phyloP scores from a whole-genome alignment of 2,888 invertebrate species.

The Eupithecia vulgata region DNA sequence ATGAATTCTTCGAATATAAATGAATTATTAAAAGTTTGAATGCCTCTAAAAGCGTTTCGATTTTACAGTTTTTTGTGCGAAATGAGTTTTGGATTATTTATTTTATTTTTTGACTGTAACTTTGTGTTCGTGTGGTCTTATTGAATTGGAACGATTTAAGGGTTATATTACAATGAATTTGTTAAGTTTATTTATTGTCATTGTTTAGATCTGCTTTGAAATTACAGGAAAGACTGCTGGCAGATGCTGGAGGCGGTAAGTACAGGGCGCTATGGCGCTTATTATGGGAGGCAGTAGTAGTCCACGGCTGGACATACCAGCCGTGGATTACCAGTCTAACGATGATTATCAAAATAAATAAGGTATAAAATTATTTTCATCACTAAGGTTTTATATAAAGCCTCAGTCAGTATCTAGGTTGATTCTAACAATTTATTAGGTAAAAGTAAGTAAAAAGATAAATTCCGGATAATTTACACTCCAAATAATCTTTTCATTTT shows the following conservation, averaged over 20 bases:
- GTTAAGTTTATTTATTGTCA: neutral
- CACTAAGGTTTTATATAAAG: neutral
- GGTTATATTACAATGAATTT: neutral
- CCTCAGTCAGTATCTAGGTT: neutral
- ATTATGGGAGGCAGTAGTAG: too few species aligned
- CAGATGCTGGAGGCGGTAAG: too few species aligned
- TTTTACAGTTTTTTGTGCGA: conserved; percentile 44
- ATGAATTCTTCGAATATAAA: conserved; percentile 50
- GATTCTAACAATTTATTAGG: neutral
- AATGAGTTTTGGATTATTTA: conserved; percentile 41
- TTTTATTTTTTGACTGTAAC: conserved; percentile 34
- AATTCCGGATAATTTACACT: too few species aligned
- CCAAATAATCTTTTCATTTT: too few species aligned
- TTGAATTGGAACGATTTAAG: conserved; percentile 10
- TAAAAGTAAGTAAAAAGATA: too few species aligned
- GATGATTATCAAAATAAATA: neutral
- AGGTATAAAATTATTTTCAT: neutral
- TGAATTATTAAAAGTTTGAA: conserved; percentile 53
- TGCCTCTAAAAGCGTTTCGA: conserved; percentile 44
- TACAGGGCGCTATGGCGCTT: too few species aligned
- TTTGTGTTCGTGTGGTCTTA: conserved; percentile 18
- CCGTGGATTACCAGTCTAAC: too few species aligned
- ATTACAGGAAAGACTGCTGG: too few species aligned
- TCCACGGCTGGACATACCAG: too few species aligned
- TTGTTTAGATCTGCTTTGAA: neutral